Evolutionary conservation across 2,888 invertebrate genomes (phyloP).

Genomic region (Drosophila fungiperda): DNA sequence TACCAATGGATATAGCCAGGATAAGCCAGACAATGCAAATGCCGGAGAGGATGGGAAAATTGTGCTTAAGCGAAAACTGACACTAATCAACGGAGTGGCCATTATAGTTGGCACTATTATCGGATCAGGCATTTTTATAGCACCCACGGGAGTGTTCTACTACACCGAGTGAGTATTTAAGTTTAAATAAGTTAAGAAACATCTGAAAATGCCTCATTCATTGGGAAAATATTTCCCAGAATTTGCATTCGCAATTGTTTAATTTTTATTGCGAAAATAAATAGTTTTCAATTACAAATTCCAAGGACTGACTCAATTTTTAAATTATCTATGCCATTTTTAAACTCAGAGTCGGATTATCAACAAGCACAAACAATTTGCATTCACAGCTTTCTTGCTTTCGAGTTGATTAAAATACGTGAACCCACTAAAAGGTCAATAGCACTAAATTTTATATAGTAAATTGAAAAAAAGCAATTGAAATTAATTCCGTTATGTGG

Average conservation of each 20-base stretch:
- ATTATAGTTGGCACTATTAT: slow-evolving; percentile 95
- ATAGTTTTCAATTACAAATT: not conserved
- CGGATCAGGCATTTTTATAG: slow-evolving; percentile 96
- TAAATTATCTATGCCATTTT: not conserved
- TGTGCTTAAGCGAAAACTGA: slow-evolving; percentile 92
- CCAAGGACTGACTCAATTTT: not conserved
- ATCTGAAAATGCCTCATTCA: not conserved
- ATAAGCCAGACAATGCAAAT: slow-evolving; percentile 2
- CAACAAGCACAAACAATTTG: slow-evolving; percentile 7
- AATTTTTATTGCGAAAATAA: not conserved
- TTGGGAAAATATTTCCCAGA: not conserved
- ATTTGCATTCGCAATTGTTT: not conserved
- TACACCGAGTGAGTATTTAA: slow-evolving; percentile 87
- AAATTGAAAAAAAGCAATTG: slow-evolving; percentile 53
- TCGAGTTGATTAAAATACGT: slow-evolving; percentile 17
- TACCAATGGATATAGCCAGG: slow-evolving; percentile 37
- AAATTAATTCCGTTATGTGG: slow-evolving; percentile 41
- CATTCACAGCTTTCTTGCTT: slow-evolving; percentile 6
- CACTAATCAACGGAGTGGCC: slow-evolving; percentile 93
- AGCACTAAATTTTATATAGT: slow-evolving; percentile 47
- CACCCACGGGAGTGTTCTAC: slow-evolving; percentile 92
- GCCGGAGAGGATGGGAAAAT: slow-evolving; percentile 86
- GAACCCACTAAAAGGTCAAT: slow-evolving; percentile 43
- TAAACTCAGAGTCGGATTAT: not conserved
- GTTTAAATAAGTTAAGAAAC: not conserved